phyloP scores from a whole-genome alignment of 2,888 invertebrate genomes.

The Anaspis maculata region DNA sequence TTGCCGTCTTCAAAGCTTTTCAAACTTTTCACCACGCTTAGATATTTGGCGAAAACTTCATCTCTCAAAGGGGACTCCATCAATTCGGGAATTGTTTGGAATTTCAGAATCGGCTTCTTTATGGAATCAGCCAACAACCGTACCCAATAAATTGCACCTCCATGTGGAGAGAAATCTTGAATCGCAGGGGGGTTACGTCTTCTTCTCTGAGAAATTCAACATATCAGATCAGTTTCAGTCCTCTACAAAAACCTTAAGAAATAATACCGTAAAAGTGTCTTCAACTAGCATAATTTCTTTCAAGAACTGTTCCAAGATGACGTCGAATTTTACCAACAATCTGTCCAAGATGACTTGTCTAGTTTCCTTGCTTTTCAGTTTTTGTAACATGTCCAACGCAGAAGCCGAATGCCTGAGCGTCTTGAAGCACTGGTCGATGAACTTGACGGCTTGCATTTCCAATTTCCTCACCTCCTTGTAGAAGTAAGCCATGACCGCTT shows the following conservation, averaged over 20 bases:
- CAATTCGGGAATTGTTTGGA: constrained; percentile 67
- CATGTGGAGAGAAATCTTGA: constrained; percentile 69
- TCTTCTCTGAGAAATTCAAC: constrained; percentile 45
- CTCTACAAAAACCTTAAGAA: not conserved
- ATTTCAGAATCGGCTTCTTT: constrained; percentile 71
- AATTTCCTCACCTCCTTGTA: constrained; percentile 63
- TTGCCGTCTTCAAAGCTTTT: constrained; percentile 66
- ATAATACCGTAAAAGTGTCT: constrained; percentile 56
- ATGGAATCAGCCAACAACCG: constrained; percentile 69
- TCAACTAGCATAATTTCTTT: constrained; percentile 71
- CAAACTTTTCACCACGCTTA: constrained; percentile 64
- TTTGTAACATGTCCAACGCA: constrained; percentile 69
- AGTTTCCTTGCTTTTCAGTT: constrained; percentile 72
- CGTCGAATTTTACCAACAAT: constrained; percentile 73
- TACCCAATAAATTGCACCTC: constrained; percentile 82
- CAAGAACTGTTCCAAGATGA: constrained; percentile 75
- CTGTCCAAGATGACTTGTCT: constrained; percentile 63
- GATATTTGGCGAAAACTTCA: constrained; percentile 71
- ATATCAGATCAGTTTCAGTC: not conserved
- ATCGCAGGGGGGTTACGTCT: constrained; percentile 61
- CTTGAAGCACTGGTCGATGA: constrained; percentile 80
- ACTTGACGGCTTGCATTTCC: constrained; percentile 74
- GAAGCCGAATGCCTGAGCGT: constrained; percentile 71
- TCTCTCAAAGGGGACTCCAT: constrained; percentile 65
- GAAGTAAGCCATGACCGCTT: constrained; percentile 69